phyloP scores from a whole-genome alignment of 2,797 vertebrate species.

The Meriones psammophilus region DNA sequence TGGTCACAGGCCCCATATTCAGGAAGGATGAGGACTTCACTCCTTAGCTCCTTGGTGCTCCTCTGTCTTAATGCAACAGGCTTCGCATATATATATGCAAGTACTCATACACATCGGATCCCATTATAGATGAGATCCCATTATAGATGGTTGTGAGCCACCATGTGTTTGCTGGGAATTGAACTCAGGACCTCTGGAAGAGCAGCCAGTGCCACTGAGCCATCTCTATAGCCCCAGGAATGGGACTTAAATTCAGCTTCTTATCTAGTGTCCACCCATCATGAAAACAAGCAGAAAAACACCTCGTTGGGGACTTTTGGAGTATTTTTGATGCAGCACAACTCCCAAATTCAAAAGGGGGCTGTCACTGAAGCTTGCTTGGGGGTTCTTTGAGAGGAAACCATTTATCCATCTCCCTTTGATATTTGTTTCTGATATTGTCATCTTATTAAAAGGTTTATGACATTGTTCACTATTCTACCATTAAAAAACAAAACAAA shows the following conservation, averaged over 20 bases:
- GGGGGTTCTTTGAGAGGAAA: neutral
- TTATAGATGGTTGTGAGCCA: neutral
- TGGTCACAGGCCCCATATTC: neutral
- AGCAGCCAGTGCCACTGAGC: neutral
- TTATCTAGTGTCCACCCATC: neutral
- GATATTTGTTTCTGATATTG: neutral
- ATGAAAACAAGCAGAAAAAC: neutral
- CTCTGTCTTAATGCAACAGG: neutral
- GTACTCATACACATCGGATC: neutral
- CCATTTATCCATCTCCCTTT: neutral
- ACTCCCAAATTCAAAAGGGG: neutral
- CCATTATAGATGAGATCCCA: neutral
- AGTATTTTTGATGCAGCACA: neutral
- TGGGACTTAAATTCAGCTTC: neutral
- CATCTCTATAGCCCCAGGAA: neutral
- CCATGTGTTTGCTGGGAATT: neutral
- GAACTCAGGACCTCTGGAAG: neutral
- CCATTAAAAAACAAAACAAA: neutral
- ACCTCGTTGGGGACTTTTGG: neutral
- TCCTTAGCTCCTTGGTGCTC: neutral
- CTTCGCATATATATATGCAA: neutral
- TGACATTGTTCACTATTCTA: slow-evolving; percentile 1
- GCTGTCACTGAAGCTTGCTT: neutral
- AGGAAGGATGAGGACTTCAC: neutral
- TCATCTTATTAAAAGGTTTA: neutral